Evolutionary conservation across 2,888 invertebrate species (phyloP).

Genomic region (Lasioglossum zephyrum): DNA sequence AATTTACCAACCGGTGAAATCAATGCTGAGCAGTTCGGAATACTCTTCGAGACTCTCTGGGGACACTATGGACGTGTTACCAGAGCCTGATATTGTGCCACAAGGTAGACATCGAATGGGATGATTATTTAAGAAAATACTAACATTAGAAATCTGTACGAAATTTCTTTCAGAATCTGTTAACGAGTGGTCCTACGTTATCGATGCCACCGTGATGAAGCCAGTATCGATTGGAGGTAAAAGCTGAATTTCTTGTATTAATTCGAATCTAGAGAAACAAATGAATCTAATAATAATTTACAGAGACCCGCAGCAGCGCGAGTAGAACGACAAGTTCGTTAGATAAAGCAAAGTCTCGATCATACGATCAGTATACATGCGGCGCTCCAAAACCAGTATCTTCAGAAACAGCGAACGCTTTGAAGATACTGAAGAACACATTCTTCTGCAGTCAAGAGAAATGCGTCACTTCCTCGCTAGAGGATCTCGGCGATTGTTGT

Average conservation of each 20-base stretch:
- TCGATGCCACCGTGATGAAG: slow-evolving; percentile 53
- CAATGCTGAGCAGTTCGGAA: too few species aligned
- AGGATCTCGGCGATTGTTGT: not conserved
- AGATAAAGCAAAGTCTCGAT: not conserved
- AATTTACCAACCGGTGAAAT: not conserved
- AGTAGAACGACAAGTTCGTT: slow-evolving; percentile 19
- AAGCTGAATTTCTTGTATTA: not conserved
- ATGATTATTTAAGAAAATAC: not conserved
- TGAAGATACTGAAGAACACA: slow-evolving; percentile 66
- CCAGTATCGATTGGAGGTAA: slow-evolving; percentile 58
- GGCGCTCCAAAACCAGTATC: slow-evolving; percentile 19
- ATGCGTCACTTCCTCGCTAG: slow-evolving; percentile 24
- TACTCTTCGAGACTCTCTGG: slow-evolving; percentile 7
- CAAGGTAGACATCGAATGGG: slow-evolving; percentile 30
- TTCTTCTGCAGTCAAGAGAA: slow-evolving; percentile 69
- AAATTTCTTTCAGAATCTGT: slow-evolving; percentile 53
- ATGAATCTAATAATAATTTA: not conserved
- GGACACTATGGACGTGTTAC: slow-evolving; percentile 25
- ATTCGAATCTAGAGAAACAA: too few species aligned
- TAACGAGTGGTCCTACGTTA: slow-evolving; percentile 60
- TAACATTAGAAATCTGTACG: not conserved
- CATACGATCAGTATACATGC: not conserved
- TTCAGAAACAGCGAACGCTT: slow-evolving; percentile 50
- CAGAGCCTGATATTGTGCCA: slow-evolving; percentile 28
- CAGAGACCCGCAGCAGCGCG: slow-evolving; percentile 32